Conservation (phyloP, 1,140 invertebrate genomes). For the Drosophila auraria region DNA sequence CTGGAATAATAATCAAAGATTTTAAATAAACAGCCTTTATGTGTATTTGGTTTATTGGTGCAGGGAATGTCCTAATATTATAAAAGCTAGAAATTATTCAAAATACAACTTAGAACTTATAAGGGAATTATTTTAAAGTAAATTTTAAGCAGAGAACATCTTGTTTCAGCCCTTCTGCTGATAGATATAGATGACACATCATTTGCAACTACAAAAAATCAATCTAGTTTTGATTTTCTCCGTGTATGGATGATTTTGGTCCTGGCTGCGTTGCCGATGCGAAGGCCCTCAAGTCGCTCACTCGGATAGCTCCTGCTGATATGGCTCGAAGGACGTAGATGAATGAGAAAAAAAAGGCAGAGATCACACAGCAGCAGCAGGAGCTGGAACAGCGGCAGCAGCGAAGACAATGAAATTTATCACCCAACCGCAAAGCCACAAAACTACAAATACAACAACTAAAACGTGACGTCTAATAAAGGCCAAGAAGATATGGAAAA, state of each 20-base stretch:
- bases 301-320: conserved; percentile 43
- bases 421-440: conserved; percentile 63
- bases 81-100: too few species aligned
- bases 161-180: too few species aligned
- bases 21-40: too few species aligned
- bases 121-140: too few species aligned
- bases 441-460: conserved; percentile 47
- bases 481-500: conserved; percentile 17
- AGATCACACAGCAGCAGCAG: conserved; percentile 16
- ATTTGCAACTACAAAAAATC: background rate
- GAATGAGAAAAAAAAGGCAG: conserved; percentile 32
- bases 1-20: too few species aligned
- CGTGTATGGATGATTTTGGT: conserved; percentile 21
- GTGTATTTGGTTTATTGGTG: too few species aligned
- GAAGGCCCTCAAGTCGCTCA: conserved; percentile 43
- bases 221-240: background rate
- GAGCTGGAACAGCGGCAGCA: conserved; percentile 16
- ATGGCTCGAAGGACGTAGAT: conserved; percentile 50
- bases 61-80: too few species aligned
- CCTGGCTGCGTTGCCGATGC: background rate
- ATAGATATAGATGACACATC: too few species aligned
- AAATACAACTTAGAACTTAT: too few species aligned
- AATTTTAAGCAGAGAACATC: too few species aligned
- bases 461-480: conserved; percentile 65
- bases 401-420: conserved; percentile 70